Evolutionary conservation across 2,113 vertebrate species (phyloP), one percentile per base, ranked within the genome.

Genomic region (Channa argus): DNA sequence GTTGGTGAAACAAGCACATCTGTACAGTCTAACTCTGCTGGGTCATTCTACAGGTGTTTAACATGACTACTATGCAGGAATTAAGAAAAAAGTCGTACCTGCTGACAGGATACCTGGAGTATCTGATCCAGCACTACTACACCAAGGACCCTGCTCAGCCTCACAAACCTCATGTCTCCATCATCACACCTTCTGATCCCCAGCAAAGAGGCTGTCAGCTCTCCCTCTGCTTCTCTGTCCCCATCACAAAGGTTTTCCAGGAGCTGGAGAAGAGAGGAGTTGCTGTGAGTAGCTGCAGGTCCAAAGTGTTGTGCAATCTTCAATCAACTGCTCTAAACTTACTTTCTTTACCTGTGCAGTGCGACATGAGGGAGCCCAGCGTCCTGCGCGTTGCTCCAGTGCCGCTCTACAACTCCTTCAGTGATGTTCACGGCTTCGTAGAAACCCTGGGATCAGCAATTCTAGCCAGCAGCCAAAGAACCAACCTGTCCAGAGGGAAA

Each of bases 401-500:
- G 81, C 97, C 98, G 75, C 96, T 98, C 76, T 99, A 99, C 94
- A 99, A 98, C 93, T 95, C 96, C 70, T 99, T 98, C 91, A 88
- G 33, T 5, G 98, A 99, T 49, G 96, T 99, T 45, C 95, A 97
- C 81, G 93, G 91, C 82, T 99, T 99, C 83, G 73, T 97, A 64
- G 71, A 78, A 52, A 78, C 91, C 2, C 90, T 99, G 60, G 84
- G 82, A 83, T 89, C 90, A 70, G 92, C 94, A 50, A 91, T 98
- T 60, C 39, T 51, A 0, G 63, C 88, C 66, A 55, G 56, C 77
- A 41, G 65, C 45, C 8, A 73, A n/a, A 46, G 37, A 63, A 5
- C 24, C 24, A 24, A 24, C 24, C 24, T 24, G 24, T 24, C 24
- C 24, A 24, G 24, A 24, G 24, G 24, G 24, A 24, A 24, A 24